Base-by-base conservation (phyloP, 2,113 vertebrate species). In the Malurus melanocephalus region DNA sequence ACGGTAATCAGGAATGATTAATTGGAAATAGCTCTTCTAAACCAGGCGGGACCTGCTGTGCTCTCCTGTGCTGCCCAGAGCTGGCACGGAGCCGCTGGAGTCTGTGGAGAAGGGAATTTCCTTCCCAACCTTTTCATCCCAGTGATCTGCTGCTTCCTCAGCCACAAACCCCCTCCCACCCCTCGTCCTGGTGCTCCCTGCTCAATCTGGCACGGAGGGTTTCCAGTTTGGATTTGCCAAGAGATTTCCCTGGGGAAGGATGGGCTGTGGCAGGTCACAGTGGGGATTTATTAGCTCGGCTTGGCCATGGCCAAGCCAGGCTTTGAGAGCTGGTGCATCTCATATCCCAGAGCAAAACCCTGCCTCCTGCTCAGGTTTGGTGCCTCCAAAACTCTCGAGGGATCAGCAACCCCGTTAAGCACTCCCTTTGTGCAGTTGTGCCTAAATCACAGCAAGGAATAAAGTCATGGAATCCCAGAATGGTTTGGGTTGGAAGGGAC, bases 11-110 rank as follows among this genome's bases (percentile, higher is more conserved):
- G 67, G 59, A 87, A 55, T 64, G 77, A 88, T 89, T 86, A 57
- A 90, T n/a, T 89, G 73, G 57, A 92, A 90, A 78, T 33, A 88
- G 42, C 42, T 86, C 46, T 77, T 72, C 65, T 59, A 65, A 52
- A 56, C 1, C 43, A 38, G 75, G 42, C 66, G 60, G 42, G 61
- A n/a, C 64, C 55, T 52, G 45, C 67, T 45, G 59, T 22, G 4
- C 64, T 42, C 24, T 56, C 57, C 53, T 0, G 10, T 27, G 65
- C 76, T 85, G 85, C 59, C 64, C 15, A 11, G 68, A 62, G 78
- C 77, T 72, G 62, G 21, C 8, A 4, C 0, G 3, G 52, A 86
- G 65, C 52, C 0, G 0, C 3, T 28, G 15, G 14, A 17, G 6
- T 16, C 7, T 0, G 1, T 16, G 19, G 27, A 33, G 18, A 76